A percentile compares a stretch with the other conserved stretches of the same genome.
phyloP scores from a whole-genome alignment of 2,113 vertebrate species.

The Plecturocebus donacophilus region DNA sequence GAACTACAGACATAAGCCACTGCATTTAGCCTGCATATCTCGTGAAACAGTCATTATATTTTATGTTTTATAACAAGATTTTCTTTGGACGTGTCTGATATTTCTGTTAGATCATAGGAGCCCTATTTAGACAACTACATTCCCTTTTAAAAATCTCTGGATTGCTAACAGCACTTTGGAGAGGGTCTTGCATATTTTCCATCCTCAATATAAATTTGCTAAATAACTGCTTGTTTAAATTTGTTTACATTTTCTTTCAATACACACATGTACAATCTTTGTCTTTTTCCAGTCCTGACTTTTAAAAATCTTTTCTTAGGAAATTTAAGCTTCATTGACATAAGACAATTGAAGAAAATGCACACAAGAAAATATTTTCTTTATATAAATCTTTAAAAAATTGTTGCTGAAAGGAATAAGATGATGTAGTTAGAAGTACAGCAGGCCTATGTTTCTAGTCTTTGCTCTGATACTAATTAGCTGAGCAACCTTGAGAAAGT shows the following conservation, averaged over 20 bases:
- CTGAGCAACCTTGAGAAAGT: slow-evolving; percentile 70
- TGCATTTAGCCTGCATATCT: neutral
- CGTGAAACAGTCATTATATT: neutral
- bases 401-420: neutral
- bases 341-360: neutral
- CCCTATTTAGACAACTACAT: neutral
- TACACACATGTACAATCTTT: neutral
- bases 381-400: neutral
- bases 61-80: neutral
- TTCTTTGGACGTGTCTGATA: neutral
- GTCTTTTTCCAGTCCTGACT: neutral
- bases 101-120: neutral
- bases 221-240: neutral
- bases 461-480: slow-evolving; percentile 67
- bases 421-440: slow-evolving; percentile 5
- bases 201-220: neutral
- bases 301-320: neutral
- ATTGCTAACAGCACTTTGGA: neutral
- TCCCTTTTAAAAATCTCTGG: neutral
- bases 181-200: neutral
- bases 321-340: neutral
- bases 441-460: neutral
- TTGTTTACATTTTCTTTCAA: neutral
- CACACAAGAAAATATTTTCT: neutral
- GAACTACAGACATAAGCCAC: too few relatives aligned